A percentile compares a stretch with the other conserved stretches of the same genome.
These are phyloP conservation scores for Atrina japonica DNA, from an alignment of 2,888 invertebrate genomes.

Conservation along the genomic window DNA sequence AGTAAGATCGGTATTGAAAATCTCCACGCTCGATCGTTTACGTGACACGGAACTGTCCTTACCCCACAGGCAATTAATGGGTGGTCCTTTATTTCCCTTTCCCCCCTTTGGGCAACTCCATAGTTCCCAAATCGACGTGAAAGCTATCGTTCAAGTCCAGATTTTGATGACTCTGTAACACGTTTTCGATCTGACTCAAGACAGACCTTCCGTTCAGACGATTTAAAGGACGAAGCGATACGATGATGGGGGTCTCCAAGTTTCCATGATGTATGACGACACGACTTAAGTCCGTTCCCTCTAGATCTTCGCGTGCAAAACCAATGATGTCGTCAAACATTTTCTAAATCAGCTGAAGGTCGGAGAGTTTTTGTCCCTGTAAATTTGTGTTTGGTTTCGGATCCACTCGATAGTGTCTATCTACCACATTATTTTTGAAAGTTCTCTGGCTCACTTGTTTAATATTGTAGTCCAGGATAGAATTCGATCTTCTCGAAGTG, in stretches of 20 bases:
- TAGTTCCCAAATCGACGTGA: constrained; percentile 37
- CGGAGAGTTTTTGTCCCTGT: too few relatives aligned
- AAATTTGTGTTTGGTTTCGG: constrained; percentile 8
- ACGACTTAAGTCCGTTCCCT: constrained; percentile 36
- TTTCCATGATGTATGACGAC: constrained; percentile 40
- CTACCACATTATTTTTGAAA: constrained; percentile 25
- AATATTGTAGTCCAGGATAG: background rate
- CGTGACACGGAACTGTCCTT: background rate
- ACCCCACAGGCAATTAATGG: background rate
- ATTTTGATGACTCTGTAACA: constrained; percentile 12
- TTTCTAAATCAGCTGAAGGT: constrained; percentile 9
- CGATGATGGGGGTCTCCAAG: constrained; percentile 3
- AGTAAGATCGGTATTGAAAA: constrained; percentile 4
- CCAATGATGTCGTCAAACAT: constrained; percentile 29
- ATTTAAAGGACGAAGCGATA: background rate
- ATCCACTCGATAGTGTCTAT: constrained; percentile 22
- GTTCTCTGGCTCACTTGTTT: constrained; percentile 16
- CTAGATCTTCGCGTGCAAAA: constrained; percentile 13
- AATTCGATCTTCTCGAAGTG: too few relatives aligned
- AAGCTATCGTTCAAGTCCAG: constrained; percentile 37
- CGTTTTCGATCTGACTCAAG: constrained; percentile 16
- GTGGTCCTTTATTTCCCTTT: background rate
- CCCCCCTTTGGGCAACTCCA: constrained; percentile 44
- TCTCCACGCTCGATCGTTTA: constrained; percentile 14
- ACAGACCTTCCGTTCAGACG: constrained; percentile 8